Base-by-base conservation (phyloP, 1,140 invertebrate genomes). In the Lepidurus arcticus region DNA sequence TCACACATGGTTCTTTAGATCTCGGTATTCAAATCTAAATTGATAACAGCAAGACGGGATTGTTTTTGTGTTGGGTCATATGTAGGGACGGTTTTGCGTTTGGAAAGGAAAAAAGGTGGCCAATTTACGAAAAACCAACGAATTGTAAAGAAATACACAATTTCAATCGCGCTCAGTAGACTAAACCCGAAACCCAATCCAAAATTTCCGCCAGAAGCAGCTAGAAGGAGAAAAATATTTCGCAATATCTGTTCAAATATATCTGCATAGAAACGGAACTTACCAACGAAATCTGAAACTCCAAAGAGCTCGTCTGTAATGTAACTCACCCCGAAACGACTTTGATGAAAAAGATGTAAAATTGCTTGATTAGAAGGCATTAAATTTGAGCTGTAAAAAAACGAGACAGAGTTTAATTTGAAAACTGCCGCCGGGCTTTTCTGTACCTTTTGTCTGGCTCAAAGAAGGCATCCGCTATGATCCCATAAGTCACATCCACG, bases 101-200 rank as follows among this genome's bases (percentile, higher is more conserved):
- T 65, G n/a, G 16, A 21, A 16, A 7, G 13, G 53, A 16, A 65
- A 9, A 65, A 21, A 4, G 16, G n/a, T n/a, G 16, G 53, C 53
- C 53, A 65, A 65, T 65, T 65, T 65, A 65, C 8, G 53, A 65
- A 78, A 78, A 78, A 42, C 78, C 78, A 78, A 10, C 78, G 78
- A 13, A 78, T 44, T 42, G 73, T 75, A 24, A 74, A 45, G 73
- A 78, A 78, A 74, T 78, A 78, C 43, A 78, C 21, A 21, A 78
- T 42, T 26, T 78, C 78, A 21, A 74, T 45, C 24, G 73, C 78
- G n/a, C 78, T 78, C 43, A 78, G 74, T 44, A 78, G 75, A 44
- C 78, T 78, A 34, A 78, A 73, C 8, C 78, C 78, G 10, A 78
- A 78, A 11, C 78, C 78, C 11, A 78, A 47, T 11, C 78, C 78